Base-by-base conservation (phyloP, 1,140 invertebrate species). In the Protaetia brevitarsis region DNA sequence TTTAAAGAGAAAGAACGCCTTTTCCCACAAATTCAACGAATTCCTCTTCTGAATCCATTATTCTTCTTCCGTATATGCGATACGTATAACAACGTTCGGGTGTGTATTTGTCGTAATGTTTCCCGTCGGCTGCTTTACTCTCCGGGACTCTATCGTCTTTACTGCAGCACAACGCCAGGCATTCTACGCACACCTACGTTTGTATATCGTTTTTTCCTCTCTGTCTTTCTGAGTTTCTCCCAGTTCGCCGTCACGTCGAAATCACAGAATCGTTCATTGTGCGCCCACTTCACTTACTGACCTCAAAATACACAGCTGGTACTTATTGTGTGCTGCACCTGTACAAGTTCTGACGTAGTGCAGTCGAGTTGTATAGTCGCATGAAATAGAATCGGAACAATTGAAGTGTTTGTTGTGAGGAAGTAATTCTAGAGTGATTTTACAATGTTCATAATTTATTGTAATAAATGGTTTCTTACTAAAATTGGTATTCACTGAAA, bases 301-400 rank as follows among this genome's bases (percentile, higher is more conserved):
- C 41, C 41, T 51, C 41, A 51, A 51, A 51, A 51, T 51, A 26
- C 41, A 51, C 41, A 51, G 41, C 41, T 51, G 41, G 41, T 51
- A 51, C 41, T 37, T 23, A n/a, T n/a, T n/a, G n/a, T 23, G 13
- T 11, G 19, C 11, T 51, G 41, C 41, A 51, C 41, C 41, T 51
- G 41, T 51, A 51, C 16, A 51, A n/a, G n/a, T 8, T 3, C 21
- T 13, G 21, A 51, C 16, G 41, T 13, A 37, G 34, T 37, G 16
- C 16, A 37, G 34, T 37, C 10, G 41, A 19, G 19, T 26, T 23
- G 41, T 51, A 23, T 19, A 51, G 41, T 51, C 41, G 19, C 26
- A 51, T 11, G 10, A 51, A 10, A 19, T 10, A 51, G 19, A 23
- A 51, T 51, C 7, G 41, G 41, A 51, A 34, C 13, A 34, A 34